Conservation (phyloP, 2,888 invertebrate species). For the Brachypterus glaber region DNA sequence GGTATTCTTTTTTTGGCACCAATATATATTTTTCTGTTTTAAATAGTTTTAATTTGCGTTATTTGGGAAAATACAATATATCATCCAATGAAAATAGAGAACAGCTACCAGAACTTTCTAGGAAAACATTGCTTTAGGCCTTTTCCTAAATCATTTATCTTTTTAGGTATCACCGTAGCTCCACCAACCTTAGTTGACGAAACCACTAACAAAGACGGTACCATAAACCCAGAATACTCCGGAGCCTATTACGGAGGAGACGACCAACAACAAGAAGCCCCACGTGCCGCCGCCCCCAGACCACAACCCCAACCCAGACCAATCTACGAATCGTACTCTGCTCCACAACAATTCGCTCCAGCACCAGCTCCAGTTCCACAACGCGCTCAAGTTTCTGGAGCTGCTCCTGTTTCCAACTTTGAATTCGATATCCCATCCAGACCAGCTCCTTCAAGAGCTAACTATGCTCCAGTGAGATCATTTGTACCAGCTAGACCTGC, state of each 20-base stretch:
- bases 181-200: conserved; percentile 54
- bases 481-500: conserved; percentile 30
- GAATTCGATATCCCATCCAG: conserved; percentile 33
- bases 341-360: conserved; percentile 25
- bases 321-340: conserved; percentile 23
- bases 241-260: conserved; percentile 36
- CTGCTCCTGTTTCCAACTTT: conserved; percentile 25
- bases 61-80: too few relatives aligned
- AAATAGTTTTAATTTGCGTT: too few relatives aligned
- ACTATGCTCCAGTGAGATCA: conserved; percentile 25
- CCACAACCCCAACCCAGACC: conserved; percentile 30
- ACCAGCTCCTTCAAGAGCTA: conserved; percentile 29
- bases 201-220: conserved; percentile 40
- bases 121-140: too few relatives aligned
- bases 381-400: conserved; percentile 18
- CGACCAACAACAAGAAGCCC: conserved; percentile 25
- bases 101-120: too few relatives aligned
- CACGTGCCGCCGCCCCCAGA: conserved; percentile 17
- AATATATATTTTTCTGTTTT: too few relatives aligned
- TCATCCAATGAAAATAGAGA: too few relatives aligned
- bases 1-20: too few relatives aligned
- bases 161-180: conserved; percentile 67
- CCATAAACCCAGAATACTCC: conserved; percentile 37
- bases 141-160: too few relatives aligned
- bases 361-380: conserved; percentile 22